A percentile compares a stretch with the other conserved stretches of the same genome.
These are phyloP conservation scores for Tolmerus cingulatus DNA, from an alignment of 2,888 invertebrate genomes.

Conservation along the genomic window DNA sequence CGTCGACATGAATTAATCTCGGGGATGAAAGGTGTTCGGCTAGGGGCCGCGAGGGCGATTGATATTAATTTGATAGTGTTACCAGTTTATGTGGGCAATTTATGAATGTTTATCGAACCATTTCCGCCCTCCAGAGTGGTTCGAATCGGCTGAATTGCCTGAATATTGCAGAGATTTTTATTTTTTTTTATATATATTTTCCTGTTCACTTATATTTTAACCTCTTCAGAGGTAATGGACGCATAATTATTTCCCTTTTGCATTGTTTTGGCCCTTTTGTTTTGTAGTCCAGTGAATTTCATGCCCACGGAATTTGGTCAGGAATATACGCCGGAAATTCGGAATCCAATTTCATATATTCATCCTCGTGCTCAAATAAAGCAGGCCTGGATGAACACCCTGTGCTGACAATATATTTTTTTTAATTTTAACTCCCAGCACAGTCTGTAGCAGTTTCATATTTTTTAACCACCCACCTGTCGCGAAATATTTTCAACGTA, in stretches of 20 bases:
- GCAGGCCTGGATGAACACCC: not conserved
- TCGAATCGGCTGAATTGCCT: not conserved
- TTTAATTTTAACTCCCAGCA: not conserved
- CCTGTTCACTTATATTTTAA: not conserved
- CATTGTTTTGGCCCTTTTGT: not conserved
- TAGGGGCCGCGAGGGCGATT: slow-evolving; percentile 16
- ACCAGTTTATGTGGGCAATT: slow-evolving; percentile 35
- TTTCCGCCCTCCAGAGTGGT: not conserved
- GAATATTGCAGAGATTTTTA: not conserved
- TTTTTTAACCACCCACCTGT: not conserved
- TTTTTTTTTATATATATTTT: not conserved
- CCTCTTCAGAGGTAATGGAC: not conserved
- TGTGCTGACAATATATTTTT: not conserved
- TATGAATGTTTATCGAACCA: slow-evolving; percentile 9
- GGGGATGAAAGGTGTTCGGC: slow-evolving; percentile 34
- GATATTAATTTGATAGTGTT: slow-evolving; percentile 39
- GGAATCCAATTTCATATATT: not conserved
- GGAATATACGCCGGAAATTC: not conserved
- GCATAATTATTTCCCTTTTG: not conserved
- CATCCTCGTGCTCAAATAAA: not conserved
- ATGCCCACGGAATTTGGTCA: not conserved
- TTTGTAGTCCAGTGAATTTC: not conserved
- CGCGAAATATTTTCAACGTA: not conserved
- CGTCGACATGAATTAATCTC: slow-evolving; percentile 37
- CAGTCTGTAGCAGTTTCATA: not conserved